Base-by-base conservation (phyloP, 2,113 vertebrate genomes). In the Hassar affinis region DNA sequence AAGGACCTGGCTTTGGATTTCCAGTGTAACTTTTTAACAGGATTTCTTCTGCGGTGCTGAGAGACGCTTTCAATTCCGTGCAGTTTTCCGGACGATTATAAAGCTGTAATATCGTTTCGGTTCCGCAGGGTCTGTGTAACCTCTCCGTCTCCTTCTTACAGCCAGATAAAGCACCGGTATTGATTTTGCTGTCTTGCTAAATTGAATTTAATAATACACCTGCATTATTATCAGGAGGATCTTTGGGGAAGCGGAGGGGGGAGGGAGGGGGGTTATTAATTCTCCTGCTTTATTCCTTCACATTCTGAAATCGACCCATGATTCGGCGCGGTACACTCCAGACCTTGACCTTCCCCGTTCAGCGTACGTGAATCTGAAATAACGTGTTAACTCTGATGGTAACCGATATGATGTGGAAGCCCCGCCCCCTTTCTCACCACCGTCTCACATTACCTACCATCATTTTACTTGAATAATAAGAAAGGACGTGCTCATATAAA, bases 201-300 rank as follows among this genome's bases (percentile, higher is more conserved):
- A 61, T 45, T 81, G 35, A 30, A 82, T 74, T 82, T 57, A 62
- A 45, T 27, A 33, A 35, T 25, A 33, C 47, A 35, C 51, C 51
- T 10, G 8, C 22, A 54, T 14, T 52, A 52, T 76, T 76, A 74
- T 49, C 20, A 74, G n/a, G 47, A 27, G 74, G 20, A n/a, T n/a
- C n/a, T 27, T 27, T 54, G 15, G 17, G 27, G 74, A 4, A 0
- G 33, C 9, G 20, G 35, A 2, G 25, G 57, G 22, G 9, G 22
- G 4, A 1, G 7, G 35, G 3, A 15, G 18, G 30, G 14, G 61
- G 4, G 64, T 68, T 17, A 4, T 12, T 72, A 47, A 72, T 49
- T 72, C 45, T 74, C 6, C 25, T 74, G 69, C 17, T 49, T 74
- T 74, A 71, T 47, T 71, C 15, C 38, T 0, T 47, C 18, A 0